Percentiles rank a stretch among this genome's conserved stretches.
phyloP scores from a whole-genome alignment of 2,888 invertebrate species.

The Drosophila pseudotakahashii region DNA sequence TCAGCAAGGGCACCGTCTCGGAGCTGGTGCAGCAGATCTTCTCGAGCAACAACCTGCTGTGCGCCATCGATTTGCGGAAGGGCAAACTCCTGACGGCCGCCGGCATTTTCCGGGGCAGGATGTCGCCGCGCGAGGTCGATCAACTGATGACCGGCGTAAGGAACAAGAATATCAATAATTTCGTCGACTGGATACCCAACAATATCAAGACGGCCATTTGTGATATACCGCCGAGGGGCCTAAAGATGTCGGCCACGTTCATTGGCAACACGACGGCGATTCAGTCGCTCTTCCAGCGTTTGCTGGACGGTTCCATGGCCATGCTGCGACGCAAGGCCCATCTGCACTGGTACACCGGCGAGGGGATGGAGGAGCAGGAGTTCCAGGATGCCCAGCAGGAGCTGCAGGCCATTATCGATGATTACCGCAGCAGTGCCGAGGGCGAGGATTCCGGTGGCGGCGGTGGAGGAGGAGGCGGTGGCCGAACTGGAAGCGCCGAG shows the following conservation, averaged over 20 bases:
- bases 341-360: conserved; percentile 94
- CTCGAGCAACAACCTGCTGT: conserved; percentile 92
- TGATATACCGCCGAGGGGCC: conserved; percentile 92
- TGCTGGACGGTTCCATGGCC: conserved; percentile 91
- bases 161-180: conserved; percentile 90
- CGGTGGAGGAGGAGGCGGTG: background rate
- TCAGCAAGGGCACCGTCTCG: conserved; percentile 85
- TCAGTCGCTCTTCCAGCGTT: conserved; percentile 90
- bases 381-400: conserved; percentile 93
- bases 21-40: conserved; percentile 90
- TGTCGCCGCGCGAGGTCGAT: conserved; percentile 82
- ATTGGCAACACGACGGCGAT: conserved; percentile 93
- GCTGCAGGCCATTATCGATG: conserved; percentile 89
- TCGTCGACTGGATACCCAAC: conserved; percentile 93
- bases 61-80: conserved; percentile 91
- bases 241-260: conserved; percentile 94
- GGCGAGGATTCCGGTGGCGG: conserved; percentile 12
- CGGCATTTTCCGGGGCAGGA: conserved; percentile 87
- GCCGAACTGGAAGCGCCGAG: background rate
- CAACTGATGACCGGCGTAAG: conserved; percentile 88
- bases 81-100: conserved; percentile 92
- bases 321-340: conserved; percentile 94
- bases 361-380: conserved; percentile 95
- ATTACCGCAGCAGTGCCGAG: conserved; percentile 85
- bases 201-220: conserved; percentile 94